Base-by-base conservation (phyloP, 2,797 vertebrate species). In the Furcifer pardalis region DNA sequence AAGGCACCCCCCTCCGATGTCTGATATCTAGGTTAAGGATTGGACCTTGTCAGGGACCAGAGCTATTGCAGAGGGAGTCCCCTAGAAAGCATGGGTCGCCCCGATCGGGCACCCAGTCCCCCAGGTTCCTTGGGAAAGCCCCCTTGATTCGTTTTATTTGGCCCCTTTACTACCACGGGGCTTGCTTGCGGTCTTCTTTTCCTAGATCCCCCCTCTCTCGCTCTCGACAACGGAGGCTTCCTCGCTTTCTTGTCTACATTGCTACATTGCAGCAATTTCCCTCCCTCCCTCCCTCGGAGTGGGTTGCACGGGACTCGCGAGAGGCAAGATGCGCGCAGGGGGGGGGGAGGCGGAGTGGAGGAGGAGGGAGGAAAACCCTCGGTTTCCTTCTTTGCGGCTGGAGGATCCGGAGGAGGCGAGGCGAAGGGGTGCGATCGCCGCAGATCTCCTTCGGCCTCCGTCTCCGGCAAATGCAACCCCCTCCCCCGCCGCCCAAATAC, bases 241-340 rank as follows among this genome's bases (percentile, higher is more conserved):
- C 68, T 74, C 79, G 62, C 83, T 84, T 84, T 83, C 89, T 85
- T n/a, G 63, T 89, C 90, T 93, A 83, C 79, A n/a, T 86, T 71
- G 91, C 91, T 94, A 84, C 86, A 94, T 93, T 95, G 95, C 95
- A 95, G 95, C 93, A 93, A 75, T 94, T 86, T 88, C 76, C 90
- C 81, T 75, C 85, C 92, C 79, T 79, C 84, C 79, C 87, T 78
- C 89, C 84, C 86, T 79, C 62, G 87, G 90, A 92, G 83, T 87
- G 93, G n/a, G 87, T 92, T 93, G 91, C 92, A 89, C 92, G 80
- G 92, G 91, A 91, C 92, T 94, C 91, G 93, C 92, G 77, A 82
- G 86, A 84, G 89, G 90, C 89, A 85, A 90, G 86, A 21, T 21
- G 62, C 15, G 60, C 23, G 23, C 7, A 46, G 85, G 79, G 88